Base-by-base conservation (phyloP, 2,888 invertebrate species). In the Diplazon laetatorius region DNA sequence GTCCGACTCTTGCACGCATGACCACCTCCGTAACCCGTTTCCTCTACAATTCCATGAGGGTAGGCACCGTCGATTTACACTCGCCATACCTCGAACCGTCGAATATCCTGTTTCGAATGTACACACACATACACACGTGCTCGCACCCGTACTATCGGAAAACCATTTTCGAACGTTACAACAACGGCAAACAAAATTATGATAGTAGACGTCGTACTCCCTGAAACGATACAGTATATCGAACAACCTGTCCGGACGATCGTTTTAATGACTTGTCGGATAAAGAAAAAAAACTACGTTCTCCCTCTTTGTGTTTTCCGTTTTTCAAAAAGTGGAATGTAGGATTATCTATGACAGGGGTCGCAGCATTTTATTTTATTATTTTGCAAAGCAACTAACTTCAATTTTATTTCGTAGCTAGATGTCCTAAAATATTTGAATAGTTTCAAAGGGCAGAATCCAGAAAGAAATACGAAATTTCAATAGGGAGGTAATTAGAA, bases 141-240 rank as follows among this genome's bases (percentile, higher is more conserved):
- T 30, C 48, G 25, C 14, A 18, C 55, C 65, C 25, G 10, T 35
- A 18, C 52, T 37, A 44, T 70, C 50, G 63, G 39, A 78, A 71
- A 71, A 62, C 78, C 71, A 71, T 78, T 78, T 66, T 69, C 75
- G 71, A 62, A 39, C 62, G 63, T 65, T 48, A 70, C 57, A 44
- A 71, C 62, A 75, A 75, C 75, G 78, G 71, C 66, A 68, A 78
- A 78, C 66, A 78, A 60, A 75, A 78, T 78, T 78, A 75, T 75
- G 65, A 66, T 71, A 44, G 60, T 65, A 57, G 59, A 25, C 8
- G 39, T n/a, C 12, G 16, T n/a, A 63, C 46, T 52, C 35, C 46
- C 18, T 63, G 65, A 66, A 74, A 70, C 70, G 65, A 62, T 68
- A 39, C 66, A 44, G 62, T 71, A n/a, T n/a, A 57, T 39, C 18